Evolutionary conservation across 2,888 invertebrate genomes (phyloP).

Genomic region (Eristalis intricaria): DNA sequence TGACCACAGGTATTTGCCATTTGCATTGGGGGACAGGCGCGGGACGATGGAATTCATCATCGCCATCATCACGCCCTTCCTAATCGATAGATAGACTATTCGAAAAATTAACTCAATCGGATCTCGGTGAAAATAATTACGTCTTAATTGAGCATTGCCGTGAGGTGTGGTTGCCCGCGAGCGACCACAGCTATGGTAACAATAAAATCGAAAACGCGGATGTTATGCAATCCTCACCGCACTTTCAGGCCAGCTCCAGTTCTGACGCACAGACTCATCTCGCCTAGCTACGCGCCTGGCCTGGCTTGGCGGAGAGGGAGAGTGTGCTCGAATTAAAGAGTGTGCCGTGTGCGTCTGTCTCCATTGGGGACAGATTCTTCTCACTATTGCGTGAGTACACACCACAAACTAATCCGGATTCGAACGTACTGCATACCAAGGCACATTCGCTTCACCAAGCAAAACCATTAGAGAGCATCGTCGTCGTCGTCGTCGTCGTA

Average conservation of each 20-base stretch:
- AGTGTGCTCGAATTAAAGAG: not conserved
- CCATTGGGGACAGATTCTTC: slow-evolving; percentile 7
- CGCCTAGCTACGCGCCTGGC: not conserved
- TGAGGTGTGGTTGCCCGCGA: slow-evolving; percentile 58
- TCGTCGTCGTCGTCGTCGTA: slow-evolving; percentile 37
- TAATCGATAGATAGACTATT: slow-evolving; percentile 64
- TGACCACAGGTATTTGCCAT: slow-evolving; percentile 62
- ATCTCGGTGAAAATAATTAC: slow-evolving; percentile 67
- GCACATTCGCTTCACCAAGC: slow-evolving; percentile 1
- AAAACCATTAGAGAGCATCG: slow-evolving; percentile 57
- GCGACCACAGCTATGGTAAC: slow-evolving; percentile 37
- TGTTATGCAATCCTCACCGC: slow-evolving; percentile 61
- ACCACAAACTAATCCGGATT: slow-evolving; percentile 18
- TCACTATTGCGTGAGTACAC: slow-evolving; percentile 7
- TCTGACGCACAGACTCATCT: not conserved
- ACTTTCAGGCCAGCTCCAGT: slow-evolving; percentile 24
- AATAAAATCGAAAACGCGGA: slow-evolving; percentile 62
- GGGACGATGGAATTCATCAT: not conserved
- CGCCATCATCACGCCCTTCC: slow-evolving; percentile 44
- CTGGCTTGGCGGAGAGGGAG: not conserved
- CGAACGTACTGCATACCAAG: slow-evolving; percentile 14
- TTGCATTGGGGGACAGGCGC: not conserved
- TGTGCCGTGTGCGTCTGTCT: not conserved
- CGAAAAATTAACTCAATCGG: slow-evolving; percentile 67
- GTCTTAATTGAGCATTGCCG: slow-evolving; percentile 67